Conservation (phyloP, 2,797 vertebrate species). For the Chelon labrosus region DNA sequence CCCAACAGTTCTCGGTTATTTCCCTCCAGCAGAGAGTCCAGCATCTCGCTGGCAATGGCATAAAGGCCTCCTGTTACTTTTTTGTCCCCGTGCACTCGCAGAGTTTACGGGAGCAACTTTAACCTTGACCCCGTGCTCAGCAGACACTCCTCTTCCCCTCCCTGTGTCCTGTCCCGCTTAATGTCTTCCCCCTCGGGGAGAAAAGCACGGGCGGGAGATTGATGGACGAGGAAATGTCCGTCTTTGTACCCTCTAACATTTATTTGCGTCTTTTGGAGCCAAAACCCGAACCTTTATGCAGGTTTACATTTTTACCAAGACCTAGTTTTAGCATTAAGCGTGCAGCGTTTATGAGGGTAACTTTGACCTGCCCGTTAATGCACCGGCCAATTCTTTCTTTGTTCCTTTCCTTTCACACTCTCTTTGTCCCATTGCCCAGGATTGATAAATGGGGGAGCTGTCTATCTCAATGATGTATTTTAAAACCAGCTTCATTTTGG, state of each 20-base stretch:
- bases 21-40: slow-evolving; percentile 18
- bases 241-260: slow-evolving; percentile 20
- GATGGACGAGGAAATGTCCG: slow-evolving; percentile 24
- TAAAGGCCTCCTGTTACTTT: slow-evolving; percentile 32
- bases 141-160: slow-evolving; percentile 24
- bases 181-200: slow-evolving; percentile 9
- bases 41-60: slow-evolving; percentile 17
- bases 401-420: slow-evolving; percentile 2
- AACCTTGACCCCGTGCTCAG: slow-evolving; percentile 38
- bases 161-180: background rate
- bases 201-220: slow-evolving; percentile 15
- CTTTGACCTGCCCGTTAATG: slow-evolving; percentile 55
- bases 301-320: slow-evolving; percentile 22
- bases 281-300: slow-evolving; percentile 15
- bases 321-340: background rate
- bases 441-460: slow-evolving; percentile 42
- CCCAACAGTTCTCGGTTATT: slow-evolving; percentile 11
- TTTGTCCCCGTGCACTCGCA: slow-evolving; percentile 9
- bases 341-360: slow-evolving; percentile 31
- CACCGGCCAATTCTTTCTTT: slow-evolving; percentile 24
- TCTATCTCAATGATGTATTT: slow-evolving; percentile 18
- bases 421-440: slow-evolving; percentile 28
- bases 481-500: slow-evolving; percentile 31
- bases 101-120: slow-evolving; percentile 31
- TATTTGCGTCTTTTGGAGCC: background rate